Base-by-base conservation (phyloP, 2,888 invertebrate genomes). In the Pycnomerus fuliginosus region DNA sequence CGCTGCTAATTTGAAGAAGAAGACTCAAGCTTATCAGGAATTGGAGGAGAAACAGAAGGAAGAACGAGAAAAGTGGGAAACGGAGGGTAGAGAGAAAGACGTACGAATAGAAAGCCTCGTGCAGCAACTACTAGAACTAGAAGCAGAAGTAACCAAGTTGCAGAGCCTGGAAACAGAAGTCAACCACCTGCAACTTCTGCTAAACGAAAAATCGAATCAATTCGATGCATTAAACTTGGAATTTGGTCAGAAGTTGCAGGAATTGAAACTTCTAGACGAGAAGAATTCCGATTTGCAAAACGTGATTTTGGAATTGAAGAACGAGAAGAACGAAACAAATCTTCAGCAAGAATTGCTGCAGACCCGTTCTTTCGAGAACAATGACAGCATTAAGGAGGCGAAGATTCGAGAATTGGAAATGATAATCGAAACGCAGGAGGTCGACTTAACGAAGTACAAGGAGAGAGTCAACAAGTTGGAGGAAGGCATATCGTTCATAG, bases 1-100 rank as follows among this genome's bases (percentile, higher is more conserved):
- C 58, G 89, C 87, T 0, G 78, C 84, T 0, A 85, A 80, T 61
- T 74, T 89, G 5, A 90, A 88, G 67, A 88, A 86, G 64, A 88
- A 87, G 62, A 76, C 80, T 0, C 65, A 74, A 1, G 76, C 82
- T 49, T 83, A 82, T 54, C 74, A 78, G 20, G 85, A 88, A 50
- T 67, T 87, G 20, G 84, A 88, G 70, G 65, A 69, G 14, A 68
- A 55, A 55, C 72, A 62, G 37, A 53, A 53, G 7, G 59, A 56
- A 16, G 53, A 62, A n/a, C 58, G 58, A 48, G 62, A 67, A 54
- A 68, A 65, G 44, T 65, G 65, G 62, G 63, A 66, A 55, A 55
- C 39, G 16, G 65, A 67, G 55, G 22, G 48, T 8, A 61, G 55
- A 25, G 61, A 66, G 42, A 67, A 66, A 40, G 56, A 64, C 29